Evolutionary conservation across 2,113 vertebrate species (phyloP).

Genomic region (Labrus mixtus): DNA sequence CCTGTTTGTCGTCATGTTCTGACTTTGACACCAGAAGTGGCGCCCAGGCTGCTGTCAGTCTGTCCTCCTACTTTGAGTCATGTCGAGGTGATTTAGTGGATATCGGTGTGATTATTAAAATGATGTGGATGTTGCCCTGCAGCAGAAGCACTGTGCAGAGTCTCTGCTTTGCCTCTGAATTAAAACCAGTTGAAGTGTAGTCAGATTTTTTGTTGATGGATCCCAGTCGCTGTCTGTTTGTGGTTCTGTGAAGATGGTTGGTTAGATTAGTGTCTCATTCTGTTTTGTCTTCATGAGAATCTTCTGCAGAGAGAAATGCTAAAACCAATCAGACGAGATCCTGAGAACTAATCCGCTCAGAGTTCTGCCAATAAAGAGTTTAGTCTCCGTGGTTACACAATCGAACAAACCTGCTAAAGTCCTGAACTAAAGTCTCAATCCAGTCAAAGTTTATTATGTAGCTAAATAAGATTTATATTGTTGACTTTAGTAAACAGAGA

Average conservation of each 20-base stretch:
- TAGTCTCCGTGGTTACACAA: background rate
- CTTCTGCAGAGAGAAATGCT: background rate
- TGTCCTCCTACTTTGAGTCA: background rate
- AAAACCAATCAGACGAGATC: background rate
- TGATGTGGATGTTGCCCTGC: background rate
- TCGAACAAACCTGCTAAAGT: rapidly evolving
- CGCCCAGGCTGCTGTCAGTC: background rate
- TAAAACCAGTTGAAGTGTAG: background rate
- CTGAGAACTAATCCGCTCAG: background rate
- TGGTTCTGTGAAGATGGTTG: background rate
- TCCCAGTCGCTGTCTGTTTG: background rate
- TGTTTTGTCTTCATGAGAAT: background rate
- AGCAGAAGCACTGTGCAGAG: too few species aligned
- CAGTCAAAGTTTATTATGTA: background rate
- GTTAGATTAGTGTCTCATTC: background rate
- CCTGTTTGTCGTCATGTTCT: background rate
- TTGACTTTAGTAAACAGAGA: background rate
- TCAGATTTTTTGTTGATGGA: background rate
- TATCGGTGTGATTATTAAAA: background rate
- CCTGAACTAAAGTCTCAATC: background rate
- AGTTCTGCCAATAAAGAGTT: background rate
- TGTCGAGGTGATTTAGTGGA: background rate
- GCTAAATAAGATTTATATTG: background rate
- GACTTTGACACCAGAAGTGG: constrained; percentile 3
- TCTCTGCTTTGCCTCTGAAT: background rate